Evolutionary conservation across 2,888 invertebrate genomes (phyloP), one percentile per base, ranked within the genome.

Genomic region (Caenorhabditis sp.): DNA sequence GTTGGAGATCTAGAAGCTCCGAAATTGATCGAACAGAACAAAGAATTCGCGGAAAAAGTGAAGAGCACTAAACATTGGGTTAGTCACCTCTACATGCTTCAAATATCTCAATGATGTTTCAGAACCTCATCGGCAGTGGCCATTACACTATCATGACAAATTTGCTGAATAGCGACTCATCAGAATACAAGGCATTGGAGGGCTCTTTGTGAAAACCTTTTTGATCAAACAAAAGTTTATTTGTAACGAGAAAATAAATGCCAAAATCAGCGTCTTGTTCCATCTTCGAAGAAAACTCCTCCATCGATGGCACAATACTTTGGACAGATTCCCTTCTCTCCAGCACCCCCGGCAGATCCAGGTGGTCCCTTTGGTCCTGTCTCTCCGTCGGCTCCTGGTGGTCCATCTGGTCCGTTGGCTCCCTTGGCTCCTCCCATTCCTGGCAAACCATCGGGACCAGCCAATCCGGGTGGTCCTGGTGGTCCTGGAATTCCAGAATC

Each of bases 271-370:
- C 84, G 75, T 59, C 84, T 31, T 12, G 85, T 88, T 73, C 89
- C 89, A 66, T 88, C 88, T 58, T 87, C 89, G 84, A 89, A 88
- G 86, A 88, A 88, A 56, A 88, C 86, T 63, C 88, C 88, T 54
- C 88, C 88, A 56, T 88, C 88, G 72, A 85, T 77, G 54, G 89
- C 86, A 76, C 89, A 89, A 77, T 89, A 82, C 24, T 82, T 82
- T 26, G 82, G 82, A 56, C 82, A 82, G 44, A 82, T 82, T 74
- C 82, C 83, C 59, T 83, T 83, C 58, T 83, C 83, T 64, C 83
- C 83, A 4, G 63, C 66, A 28, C 77, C 81, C 59, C 84, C 81
- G 7, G 38, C 49, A 6, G 80, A 63, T 80, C 84, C 81, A 8
- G 81, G 77, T 63, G 81, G 80, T 69, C 84, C 84, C n/a, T 61